A percentile compares a stretch with the other conserved stretches of the same genome.
Evolutionary conservation across 2,888 invertebrate species (phyloP).

Genomic region (Oscheius sp.): DNA sequence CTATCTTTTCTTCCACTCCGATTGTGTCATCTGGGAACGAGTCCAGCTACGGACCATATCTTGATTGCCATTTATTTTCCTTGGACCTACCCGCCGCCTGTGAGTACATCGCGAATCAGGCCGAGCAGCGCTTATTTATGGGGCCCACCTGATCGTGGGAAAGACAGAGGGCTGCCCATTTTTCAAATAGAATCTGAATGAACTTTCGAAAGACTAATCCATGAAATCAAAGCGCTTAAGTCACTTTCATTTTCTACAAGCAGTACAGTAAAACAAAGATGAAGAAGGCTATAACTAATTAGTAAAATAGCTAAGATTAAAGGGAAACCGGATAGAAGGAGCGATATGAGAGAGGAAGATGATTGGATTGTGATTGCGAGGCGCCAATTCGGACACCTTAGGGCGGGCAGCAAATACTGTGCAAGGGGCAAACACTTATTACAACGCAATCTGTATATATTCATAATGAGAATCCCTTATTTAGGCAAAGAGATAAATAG

Average conservation of each 20-base stretch:
- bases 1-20: background rate
- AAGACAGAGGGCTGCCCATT: background rate
- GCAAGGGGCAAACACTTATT: slow-evolving; percentile 25
- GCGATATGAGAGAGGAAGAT: slow-evolving; percentile 29
- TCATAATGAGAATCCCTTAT: slow-evolving; percentile 9
- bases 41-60: background rate
- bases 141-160: slow-evolving; percentile 30
- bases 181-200: slow-evolving; percentile 17
- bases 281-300: slow-evolving; percentile 6
- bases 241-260: background rate
- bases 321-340: slow-evolving; percentile 22
- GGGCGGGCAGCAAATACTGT: slow-evolving; percentile 30
- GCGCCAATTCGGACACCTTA: slow-evolving; percentile 29
- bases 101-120: slow-evolving; percentile 16
- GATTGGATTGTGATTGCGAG: slow-evolving; percentile 29
- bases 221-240: background rate
- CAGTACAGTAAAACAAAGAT: background rate
- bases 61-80: slow-evolving; percentile 6
- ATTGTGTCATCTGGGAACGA: slow-evolving; percentile 21
- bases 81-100: slow-evolving; percentile 11
- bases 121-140: slow-evolving; percentile 30
- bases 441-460: slow-evolving; percentile 20
- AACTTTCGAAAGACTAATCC: background rate
- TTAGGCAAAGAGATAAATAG: background rate
- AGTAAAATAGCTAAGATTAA: slow-evolving; percentile 7